Conservation (phyloP, 2,888 invertebrate species). For the Adelognathus sp. region DNA sequence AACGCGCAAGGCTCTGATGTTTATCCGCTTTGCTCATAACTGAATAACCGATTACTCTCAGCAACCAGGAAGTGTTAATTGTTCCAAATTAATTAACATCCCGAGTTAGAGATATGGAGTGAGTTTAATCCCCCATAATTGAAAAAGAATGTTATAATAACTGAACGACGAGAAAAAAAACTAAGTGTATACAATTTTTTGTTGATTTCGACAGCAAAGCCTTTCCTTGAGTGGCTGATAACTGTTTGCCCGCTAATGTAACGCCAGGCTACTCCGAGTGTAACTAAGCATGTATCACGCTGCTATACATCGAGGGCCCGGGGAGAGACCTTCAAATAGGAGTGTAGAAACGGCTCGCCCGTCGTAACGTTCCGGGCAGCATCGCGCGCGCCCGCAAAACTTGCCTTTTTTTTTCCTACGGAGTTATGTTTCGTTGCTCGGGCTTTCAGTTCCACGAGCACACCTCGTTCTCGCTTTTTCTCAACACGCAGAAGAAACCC, state of each 20-base stretch:
- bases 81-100: neutral
- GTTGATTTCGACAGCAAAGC: neutral
- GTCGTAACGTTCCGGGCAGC: conserved; percentile 1
- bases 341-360: conserved; percentile 25
- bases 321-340: conserved; percentile 32
- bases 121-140: neutral
- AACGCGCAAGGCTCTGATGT: no score
- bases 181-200: neutral
- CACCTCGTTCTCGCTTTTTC: neutral
- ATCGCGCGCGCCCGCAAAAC: neutral
- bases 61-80: neutral
- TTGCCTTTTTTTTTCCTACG: conserved; percentile 9
- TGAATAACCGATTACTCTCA: neutral
- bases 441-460: conserved; percentile 4
- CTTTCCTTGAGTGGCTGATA: neutral
- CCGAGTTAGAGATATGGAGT: neutral
- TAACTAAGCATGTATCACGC: conserved; percentile 33
- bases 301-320: neutral
- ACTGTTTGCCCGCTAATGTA: neutral
- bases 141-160: neutral
- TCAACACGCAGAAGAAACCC: neutral
- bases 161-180: neutral
- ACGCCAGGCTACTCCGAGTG: conserved; percentile 4
- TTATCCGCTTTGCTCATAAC: no score
- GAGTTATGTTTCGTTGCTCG: neutral